Percentiles rank a stretch among this genome's conserved stretches.
Evolutionary conservation across 2,888 invertebrate species (phyloP).

Genomic region (Trissonchulus sp.): DNA sequence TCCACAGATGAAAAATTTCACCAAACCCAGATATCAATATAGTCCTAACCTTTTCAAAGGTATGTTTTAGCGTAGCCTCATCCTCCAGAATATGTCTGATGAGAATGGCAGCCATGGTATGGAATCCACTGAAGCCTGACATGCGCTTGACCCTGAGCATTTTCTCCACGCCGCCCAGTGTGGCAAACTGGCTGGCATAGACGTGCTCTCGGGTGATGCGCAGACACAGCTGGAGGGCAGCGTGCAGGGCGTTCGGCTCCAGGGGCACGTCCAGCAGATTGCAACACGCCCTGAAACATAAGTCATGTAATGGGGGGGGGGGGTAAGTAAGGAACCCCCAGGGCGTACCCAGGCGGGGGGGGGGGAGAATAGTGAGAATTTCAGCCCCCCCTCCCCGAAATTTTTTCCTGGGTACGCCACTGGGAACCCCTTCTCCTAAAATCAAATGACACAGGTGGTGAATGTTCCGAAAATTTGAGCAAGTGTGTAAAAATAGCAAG

Average conservation of each 20-base stretch:
- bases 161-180: conserved; percentile 67
- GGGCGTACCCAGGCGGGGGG: too few relatives aligned
- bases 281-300: conserved; percentile 60
- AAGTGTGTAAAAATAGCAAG: too few relatives aligned
- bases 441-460: too few relatives aligned
- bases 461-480: too few relatives aligned
- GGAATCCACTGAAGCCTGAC: conserved; percentile 68
- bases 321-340: too few relatives aligned
- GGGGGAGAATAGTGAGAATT: too few relatives aligned
- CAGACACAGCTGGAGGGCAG: conserved; percentile 67
- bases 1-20: too few relatives aligned
- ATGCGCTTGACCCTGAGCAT: conserved; percentile 67
- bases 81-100: conserved; percentile 74
- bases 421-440: too few relatives aligned
- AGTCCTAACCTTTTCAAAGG: conserved; percentile 78
- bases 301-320: too few relatives aligned
- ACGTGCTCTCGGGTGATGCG: conserved; percentile 68
- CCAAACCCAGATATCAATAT: too few relatives aligned
- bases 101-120: conserved; percentile 67
- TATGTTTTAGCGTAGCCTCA: conserved; percentile 64
- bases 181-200: conserved; percentile 67
- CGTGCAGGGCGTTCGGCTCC: conserved; percentile 70
- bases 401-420: too few relatives aligned
- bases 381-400: too few relatives aligned
- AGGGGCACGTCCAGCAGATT: conserved; percentile 65